Conservation (phyloP, 2,113 vertebrate species). For the Seriola rivoliana region DNA sequence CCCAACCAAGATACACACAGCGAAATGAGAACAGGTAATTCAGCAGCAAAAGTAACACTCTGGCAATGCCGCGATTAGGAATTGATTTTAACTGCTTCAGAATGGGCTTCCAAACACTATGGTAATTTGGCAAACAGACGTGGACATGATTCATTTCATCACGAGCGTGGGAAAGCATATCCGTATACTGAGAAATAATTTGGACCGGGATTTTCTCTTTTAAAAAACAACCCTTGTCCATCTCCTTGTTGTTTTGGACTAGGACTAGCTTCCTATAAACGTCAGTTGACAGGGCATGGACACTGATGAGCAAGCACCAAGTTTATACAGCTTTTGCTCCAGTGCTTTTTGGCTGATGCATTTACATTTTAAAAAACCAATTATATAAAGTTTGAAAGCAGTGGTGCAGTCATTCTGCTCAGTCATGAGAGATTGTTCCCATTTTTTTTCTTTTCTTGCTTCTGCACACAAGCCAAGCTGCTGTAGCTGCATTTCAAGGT, state of each 20-base stretch:
- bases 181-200: not conserved
- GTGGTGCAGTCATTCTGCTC: conserved; percentile 30
- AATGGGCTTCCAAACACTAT: conserved; percentile 22
- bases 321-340: not conserved
- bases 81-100: conserved; percentile 12
- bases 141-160: not conserved
- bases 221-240: not conserved
- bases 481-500: conserved; percentile 46
- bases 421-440: conserved; percentile 42
- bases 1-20: conserved; percentile 96
- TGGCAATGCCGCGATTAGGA: not conserved
- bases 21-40: conserved; percentile 96
- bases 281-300: conserved; percentile 27
- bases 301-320: conserved; percentile 1
- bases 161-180: not conserved
- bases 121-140: not conserved
- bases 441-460: conserved; percentile 23
- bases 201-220: not conserved
- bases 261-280: not conserved
- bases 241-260: conserved; percentile 7
- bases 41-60: not conserved
- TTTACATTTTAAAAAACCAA: conserved; percentile 48
- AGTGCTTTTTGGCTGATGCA: conserved; percentile 1
- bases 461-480: conserved; percentile 40
- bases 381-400: conserved; percentile 53